Evolutionary conservation across 1,140 invertebrate genomes (phyloP), one percentile per base, ranked within the genome.

Genomic region (Gryon sp.): DNA sequence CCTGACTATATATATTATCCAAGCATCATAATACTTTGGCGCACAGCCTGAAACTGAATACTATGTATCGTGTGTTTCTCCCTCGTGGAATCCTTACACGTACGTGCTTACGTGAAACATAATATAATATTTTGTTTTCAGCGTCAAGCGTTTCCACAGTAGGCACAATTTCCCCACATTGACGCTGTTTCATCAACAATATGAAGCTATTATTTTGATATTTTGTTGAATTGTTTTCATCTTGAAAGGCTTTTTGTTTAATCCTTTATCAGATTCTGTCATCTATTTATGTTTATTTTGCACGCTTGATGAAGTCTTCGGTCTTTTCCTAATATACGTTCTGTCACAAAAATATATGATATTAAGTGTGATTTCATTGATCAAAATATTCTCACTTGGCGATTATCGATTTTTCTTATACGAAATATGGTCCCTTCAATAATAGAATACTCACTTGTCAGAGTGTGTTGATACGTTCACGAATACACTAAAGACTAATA

Each of bases 401-500:
- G 32, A 46, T 24, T 46, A 75, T 75, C 48, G 72, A 75, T 62
- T 68, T 62, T 62, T 66, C 55, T 55, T 62, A 52, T 28, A 26
- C 18, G 6, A 38, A 9, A n/a, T 28, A 16, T 40, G 55, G 19
- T 40, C 38, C n/a, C n/a, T 68, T 68, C 72, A 76, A 76, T 62
- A 68, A 62, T 45, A 41, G 53, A 76, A 76, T 63, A 76, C 62
- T 76, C 63, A 62, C 62, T 75, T 68, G 72, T 68, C 72, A 75
- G 38, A 43, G 55, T 46, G 62, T 75, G 72, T 75, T 68, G 72
- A 68, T 75, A 62, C 48, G 48, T 34, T 53, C 55, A 52, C 41
- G 62, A 75, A 74, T 74, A 74, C 53, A 75, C 62, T 75, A 55
- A 75, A 62, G 62, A 66, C 55, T 75, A 75, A 75, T 75, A 66